Conservation (phyloP, 2,113 vertebrate species). For the Circaetus gallicus region DNA sequence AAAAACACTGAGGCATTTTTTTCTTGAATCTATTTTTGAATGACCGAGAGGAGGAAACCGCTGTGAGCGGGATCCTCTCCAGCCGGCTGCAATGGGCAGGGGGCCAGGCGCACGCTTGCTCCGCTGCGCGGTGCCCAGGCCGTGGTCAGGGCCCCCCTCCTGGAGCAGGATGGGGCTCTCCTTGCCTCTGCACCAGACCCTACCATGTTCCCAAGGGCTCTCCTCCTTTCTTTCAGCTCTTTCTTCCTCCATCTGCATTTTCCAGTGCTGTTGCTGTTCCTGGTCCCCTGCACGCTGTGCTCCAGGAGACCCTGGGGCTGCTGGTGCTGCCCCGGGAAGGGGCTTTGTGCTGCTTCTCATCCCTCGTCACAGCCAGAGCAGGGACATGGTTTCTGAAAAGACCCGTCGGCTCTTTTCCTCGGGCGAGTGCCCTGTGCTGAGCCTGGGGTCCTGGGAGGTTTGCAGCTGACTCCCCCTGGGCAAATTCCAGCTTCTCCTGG, state of each 20-base stretch:
- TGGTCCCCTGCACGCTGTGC: not conserved
- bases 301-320: not conserved
- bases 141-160: not conserved
- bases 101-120: not conserved
- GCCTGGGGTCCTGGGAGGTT: not conserved
- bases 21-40: constrained; percentile 32
- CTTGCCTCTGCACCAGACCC: not conserved
- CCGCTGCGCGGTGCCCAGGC: rapidly evolving
- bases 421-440: not conserved
- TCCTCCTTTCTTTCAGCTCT: not conserved
- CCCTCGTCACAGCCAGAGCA: rapidly evolving
- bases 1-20: not conserved
- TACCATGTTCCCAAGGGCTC: not conserved
- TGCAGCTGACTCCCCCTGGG: not conserved
- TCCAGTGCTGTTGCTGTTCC: rapidly evolving
- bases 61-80: not conserved
- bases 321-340: not conserved
- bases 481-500: not conserved
- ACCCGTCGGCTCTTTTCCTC: not conserved
- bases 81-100: not conserved
- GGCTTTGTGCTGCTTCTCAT: not conserved
- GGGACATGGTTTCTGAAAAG: not conserved
- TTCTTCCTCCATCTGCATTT: not conserved
- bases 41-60: not conserved
- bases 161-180: not conserved